Evolutionary conservation across 1,140 invertebrate genomes (phyloP).

Genomic region (Papilio dardanus): DNA sequence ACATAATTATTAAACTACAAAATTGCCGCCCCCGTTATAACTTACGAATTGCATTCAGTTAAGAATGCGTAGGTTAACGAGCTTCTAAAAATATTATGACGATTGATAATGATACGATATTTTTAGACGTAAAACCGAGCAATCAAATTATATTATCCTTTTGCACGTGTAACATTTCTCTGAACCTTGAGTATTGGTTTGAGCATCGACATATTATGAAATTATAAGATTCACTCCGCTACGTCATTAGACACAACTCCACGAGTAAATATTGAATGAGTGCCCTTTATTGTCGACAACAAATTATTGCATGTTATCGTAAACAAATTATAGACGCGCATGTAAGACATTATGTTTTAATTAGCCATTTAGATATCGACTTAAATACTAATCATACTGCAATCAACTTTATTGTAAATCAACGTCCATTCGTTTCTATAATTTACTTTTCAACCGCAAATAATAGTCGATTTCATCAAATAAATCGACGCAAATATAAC

Average conservation of each 20-base stretch:
- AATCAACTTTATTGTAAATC: no score
- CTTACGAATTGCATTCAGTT: slow-evolving; percentile 7
- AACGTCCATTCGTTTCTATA: no score
- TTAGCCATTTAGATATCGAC: neutral
- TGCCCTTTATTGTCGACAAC: neutral
- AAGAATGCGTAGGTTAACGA: neutral
- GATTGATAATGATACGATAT: slow-evolving; percentile 32
- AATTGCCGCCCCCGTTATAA: neutral
- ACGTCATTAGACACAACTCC: neutral
- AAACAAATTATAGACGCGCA: slow-evolving; percentile 7
- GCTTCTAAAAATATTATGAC: slow-evolving; percentile 33
- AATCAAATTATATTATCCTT: slow-evolving; percentile 45
- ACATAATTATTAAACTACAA: neutral
- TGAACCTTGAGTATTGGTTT: slow-evolving; percentile 27
- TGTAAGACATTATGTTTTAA: neutral
- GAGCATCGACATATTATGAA: slow-evolving; percentile 4
- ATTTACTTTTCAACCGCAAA: no score
- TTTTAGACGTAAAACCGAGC: slow-evolving; percentile 43
- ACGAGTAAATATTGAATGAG: slow-evolving; percentile 2
- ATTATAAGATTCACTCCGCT: slow-evolving; percentile 20
- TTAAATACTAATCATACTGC: no score
- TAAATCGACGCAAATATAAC: no score
- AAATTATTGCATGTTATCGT: slow-evolving; percentile 9
- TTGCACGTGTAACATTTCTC: slow-evolving; percentile 53
- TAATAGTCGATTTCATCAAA: neutral